These are phyloP conservation scores for Morpho achilles DNA, from an alignment of 2,888 invertebrate species.

Conservation along the genomic window DNA sequence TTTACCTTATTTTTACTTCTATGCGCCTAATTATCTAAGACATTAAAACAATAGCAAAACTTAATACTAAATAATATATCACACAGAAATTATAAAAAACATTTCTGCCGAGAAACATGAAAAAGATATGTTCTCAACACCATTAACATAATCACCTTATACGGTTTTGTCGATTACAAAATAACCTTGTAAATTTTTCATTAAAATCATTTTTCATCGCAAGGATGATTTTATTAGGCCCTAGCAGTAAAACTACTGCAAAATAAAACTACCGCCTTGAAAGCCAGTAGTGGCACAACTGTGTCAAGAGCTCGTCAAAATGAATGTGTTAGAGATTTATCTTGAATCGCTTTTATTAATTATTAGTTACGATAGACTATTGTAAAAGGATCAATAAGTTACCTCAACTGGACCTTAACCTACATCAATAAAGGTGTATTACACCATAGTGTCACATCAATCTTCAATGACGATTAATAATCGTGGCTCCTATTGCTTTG, in stretches of 20 bases:
- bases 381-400: constrained; percentile 24
- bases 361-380: constrained; percentile 23
- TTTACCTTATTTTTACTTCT: no score
- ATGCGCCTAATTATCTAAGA: no score
- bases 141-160: no score
- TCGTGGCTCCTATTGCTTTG: constrained; percentile 53
- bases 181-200: background rate
- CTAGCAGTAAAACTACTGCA: background rate
- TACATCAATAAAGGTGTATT: constrained; percentile 47
- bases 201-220: no score
- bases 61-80: no score
- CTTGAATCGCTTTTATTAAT: constrained; percentile 9
- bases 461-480: constrained; percentile 63
- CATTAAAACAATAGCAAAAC: no score
- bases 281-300: background rate
- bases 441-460: constrained; percentile 58
- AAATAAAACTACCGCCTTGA: background rate
- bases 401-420: constrained; percentile 51
- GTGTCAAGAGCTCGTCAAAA: no score
- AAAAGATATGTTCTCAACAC: no score
- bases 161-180: background rate
- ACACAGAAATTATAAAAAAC: no score
- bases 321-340: constrained; percentile 1
- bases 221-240: no score
- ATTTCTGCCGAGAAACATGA: no score